Evolutionary conservation across 2,113 vertebrate genomes (phyloP).

Genomic region (Probosciger aterrimus): DNA sequence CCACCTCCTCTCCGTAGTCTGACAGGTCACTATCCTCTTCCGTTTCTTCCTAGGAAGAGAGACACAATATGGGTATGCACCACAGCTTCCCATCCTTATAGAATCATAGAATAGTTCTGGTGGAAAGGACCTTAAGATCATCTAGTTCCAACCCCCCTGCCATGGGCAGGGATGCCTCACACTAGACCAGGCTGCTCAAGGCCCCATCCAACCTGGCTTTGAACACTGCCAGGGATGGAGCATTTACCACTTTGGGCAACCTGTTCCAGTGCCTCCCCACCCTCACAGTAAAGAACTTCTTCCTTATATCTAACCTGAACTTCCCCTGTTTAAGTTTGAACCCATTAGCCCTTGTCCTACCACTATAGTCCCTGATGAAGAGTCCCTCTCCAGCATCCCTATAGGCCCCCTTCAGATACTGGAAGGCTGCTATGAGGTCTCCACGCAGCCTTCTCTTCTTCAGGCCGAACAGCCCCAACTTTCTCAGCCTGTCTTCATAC

Average conservation of each 20-base stretch:
- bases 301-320: too few species aligned
- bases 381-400: too few species aligned
- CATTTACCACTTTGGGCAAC: not conserved
- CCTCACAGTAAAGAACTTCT: too few species aligned
- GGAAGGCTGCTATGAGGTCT: too few species aligned
- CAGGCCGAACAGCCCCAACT: too few species aligned
- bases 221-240: not conserved
- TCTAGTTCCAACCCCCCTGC: not conserved
- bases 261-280: not conserved
- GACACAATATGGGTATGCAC: not conserved
- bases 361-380: too few species aligned
- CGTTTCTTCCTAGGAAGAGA: conserved; percentile 73
- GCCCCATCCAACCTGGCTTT: not conserved
- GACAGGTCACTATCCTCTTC: conserved; percentile 93
- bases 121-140: not conserved
- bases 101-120: not conserved
- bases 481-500: not conserved
- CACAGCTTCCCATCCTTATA: not conserved
- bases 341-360: too few species aligned
- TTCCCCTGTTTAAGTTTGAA: too few species aligned
- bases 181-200: not conserved
- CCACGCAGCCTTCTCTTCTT: too few species aligned
- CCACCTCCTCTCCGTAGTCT: conserved; percentile 89
- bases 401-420: too few species aligned
- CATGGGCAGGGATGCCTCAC: not conserved